Evolutionary conservation across 2,797 vertebrate species (phyloP).

Genomic region (Vipera ursinii): DNA sequence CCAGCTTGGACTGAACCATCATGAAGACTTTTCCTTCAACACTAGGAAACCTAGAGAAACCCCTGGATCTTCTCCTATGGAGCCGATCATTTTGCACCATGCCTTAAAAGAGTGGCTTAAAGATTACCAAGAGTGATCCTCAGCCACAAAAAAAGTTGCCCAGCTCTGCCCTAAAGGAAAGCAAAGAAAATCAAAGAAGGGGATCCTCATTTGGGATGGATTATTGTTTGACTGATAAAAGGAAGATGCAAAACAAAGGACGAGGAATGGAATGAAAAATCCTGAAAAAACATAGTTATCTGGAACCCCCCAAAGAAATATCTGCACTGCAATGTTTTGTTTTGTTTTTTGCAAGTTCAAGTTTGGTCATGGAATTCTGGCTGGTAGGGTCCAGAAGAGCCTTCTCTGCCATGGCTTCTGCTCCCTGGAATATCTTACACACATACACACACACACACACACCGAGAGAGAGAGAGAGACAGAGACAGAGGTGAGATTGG

Average conservation of each 20-base stretch:
- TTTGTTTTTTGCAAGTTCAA: background rate
- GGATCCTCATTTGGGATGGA: background rate
- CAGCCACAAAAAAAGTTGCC: background rate
- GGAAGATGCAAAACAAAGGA: background rate
- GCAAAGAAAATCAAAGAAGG: background rate
- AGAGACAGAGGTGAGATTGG: too few species aligned
- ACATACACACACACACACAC: too few species aligned
- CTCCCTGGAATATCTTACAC: too few species aligned
- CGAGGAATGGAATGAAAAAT: background rate
- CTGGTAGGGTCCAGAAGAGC: too few species aligned
- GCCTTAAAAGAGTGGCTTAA: background rate
- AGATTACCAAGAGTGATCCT: background rate
- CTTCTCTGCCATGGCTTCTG: too few species aligned
- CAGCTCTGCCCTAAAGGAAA: background rate
- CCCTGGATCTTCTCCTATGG: background rate
- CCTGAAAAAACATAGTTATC: background rate
- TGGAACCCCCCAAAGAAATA: background rate
- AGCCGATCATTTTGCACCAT: background rate
- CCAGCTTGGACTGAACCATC: too few species aligned
- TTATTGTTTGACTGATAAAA: background rate
- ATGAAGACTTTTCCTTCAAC: too few species aligned
- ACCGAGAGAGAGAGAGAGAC: too few species aligned
- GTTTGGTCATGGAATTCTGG: too few species aligned
- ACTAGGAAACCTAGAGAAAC: background rate
- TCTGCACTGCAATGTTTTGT: background rate